These are phyloP conservation scores for Phalloptychus januarius DNA, from an alignment of 2,797 vertebrate genomes.

Conservation along the genomic window DNA sequence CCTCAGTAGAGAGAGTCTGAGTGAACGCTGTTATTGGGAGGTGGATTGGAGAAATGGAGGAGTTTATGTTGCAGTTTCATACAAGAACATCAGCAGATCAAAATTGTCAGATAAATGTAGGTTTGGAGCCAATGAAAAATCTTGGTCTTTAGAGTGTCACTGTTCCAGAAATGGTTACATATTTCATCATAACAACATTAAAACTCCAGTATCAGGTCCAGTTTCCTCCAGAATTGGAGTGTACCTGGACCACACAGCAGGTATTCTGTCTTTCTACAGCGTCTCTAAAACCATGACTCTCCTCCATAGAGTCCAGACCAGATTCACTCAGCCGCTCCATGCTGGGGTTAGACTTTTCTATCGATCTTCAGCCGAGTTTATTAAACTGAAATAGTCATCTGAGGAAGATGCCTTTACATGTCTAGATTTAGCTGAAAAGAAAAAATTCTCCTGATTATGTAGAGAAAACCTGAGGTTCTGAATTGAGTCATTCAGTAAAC, in stretches of 20 bases:
- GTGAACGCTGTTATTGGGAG: background rate
- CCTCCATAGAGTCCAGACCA: background rate
- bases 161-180: background rate
- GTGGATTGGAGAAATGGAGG: background rate
- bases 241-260: background rate
- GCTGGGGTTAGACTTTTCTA: background rate
- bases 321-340: background rate
- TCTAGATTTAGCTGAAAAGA: background rate
- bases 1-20: background rate
- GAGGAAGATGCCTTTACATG: too few relatives aligned
- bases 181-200: background rate
- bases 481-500: background rate
- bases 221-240: background rate
- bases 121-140: background rate
- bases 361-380: background rate
- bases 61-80: background rate
- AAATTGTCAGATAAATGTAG: background rate
- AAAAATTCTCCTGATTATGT: background rate
- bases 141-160: background rate
- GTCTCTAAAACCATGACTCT: background rate
- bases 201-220: background rate
- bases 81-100: conserved; percentile 4
- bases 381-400: background rate
- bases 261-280: background rate
- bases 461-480: background rate